A percentile compares a stretch with the other conserved stretches of the same genome.
Evolutionary conservation across 2,888 invertebrate species (phyloP).

Genomic region (Villa cingulata): DNA sequence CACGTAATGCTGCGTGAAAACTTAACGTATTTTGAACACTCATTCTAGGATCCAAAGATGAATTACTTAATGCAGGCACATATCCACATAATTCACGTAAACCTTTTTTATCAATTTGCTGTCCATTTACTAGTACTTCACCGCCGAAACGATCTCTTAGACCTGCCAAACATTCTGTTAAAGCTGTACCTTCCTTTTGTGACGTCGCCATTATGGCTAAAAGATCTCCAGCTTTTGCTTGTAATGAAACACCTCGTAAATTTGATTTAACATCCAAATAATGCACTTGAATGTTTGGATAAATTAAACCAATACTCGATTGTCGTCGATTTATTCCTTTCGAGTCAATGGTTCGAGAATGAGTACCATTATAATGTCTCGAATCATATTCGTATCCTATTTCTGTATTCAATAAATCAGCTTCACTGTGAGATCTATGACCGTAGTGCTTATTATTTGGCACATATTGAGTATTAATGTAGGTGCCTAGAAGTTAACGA

Average conservation of each 20-base stretch:
- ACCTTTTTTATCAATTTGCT: conserved; percentile 56
- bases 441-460: conserved; percentile 33
- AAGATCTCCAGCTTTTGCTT: conserved; percentile 81
- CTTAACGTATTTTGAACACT: conserved; percentile 80
- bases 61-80: conserved; percentile 31
- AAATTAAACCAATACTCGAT: conserved; percentile 31
- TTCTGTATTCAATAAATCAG: conserved; percentile 60
- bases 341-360: conserved; percentile 4
- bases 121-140: conserved; percentile 77
- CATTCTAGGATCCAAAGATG: conserved; percentile 50
- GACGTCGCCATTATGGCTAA: conserved; percentile 82
- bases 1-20: conserved; percentile 61
- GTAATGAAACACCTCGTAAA: conserved; percentile 53
- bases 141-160: conserved; percentile 52
- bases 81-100: conserved; percentile 56
- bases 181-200: conserved; percentile 69
- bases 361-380: conserved; percentile 23
- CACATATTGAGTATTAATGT: conserved; percentile 25
- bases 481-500: conserved; percentile 21
- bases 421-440: conserved; percentile 70
- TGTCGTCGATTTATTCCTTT: conserved; percentile 24
- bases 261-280: conserved; percentile 78
- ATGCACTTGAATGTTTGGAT: conserved; percentile 37
- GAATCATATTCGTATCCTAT: conserved; percentile 30
- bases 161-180: conserved; percentile 78